Evolutionary conservation across 1,140 invertebrate species (phyloP).

Genomic region (Drosophila bocqueti): DNA sequence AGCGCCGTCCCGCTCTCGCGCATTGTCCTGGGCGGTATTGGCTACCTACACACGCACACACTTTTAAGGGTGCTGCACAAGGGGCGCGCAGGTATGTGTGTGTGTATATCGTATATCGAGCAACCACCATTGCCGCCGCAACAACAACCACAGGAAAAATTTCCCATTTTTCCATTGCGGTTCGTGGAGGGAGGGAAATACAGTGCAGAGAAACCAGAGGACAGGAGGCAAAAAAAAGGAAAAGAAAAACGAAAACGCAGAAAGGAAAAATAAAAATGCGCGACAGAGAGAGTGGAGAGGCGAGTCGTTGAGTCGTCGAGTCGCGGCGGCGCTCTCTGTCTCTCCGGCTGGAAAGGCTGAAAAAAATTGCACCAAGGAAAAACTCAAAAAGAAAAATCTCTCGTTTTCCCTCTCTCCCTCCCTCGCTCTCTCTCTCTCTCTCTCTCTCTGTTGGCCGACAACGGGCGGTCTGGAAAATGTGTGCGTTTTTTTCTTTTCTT

Average conservation of each 20-base stretch:
- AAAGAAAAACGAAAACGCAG: conserved; percentile 21
- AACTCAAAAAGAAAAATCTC: conserved; percentile 54
- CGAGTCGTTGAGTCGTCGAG: conserved; percentile 4
- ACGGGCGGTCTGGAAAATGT: conserved; percentile 63
- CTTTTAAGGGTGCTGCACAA: conserved; percentile 38
- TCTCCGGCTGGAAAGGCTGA: conserved; percentile 49
- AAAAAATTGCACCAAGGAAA: conserved; percentile 44
- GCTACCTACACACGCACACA: conserved; percentile 59
- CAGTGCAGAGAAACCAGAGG: conserved; percentile 2
- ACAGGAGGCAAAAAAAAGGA: conserved; percentile 37
- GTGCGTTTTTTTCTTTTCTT: conserved; percentile 23
- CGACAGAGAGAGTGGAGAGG: conserved; percentile 38
- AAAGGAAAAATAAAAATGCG: conserved; percentile 57
- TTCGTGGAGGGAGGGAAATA: conserved; percentile 28
- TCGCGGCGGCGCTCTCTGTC: conserved; percentile 17
- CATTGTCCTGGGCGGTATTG: conserved; percentile 58
- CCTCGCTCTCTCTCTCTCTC: conserved; percentile 1
- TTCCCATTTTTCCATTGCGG: conserved; percentile 85
- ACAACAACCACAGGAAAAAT: conserved; percentile 85
- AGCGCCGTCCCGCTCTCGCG: neutral
- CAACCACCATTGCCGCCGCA: conserved; percentile 85
- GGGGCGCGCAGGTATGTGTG: conserved; percentile 24
- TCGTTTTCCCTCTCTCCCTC: conserved; percentile 1
- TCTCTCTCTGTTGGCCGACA: conserved; percentile 15
- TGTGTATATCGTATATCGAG: conserved; percentile 69